Evolutionary conservation across 1,140 invertebrate genomes (phyloP).

Genomic region (Chironomus striatipennis): DNA sequence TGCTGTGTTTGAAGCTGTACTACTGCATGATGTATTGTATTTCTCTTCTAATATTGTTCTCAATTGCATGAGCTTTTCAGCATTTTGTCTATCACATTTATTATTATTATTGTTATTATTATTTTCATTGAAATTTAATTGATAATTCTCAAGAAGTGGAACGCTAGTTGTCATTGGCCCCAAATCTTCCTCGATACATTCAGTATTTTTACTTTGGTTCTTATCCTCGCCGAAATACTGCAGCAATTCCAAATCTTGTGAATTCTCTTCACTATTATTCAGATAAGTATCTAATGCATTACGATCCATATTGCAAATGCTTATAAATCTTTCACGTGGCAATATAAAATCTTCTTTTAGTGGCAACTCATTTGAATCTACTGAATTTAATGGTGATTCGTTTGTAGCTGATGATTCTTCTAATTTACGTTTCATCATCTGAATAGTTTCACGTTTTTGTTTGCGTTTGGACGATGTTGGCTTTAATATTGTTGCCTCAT

Average conservation of each 20-base stretch:
- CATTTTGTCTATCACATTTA: constrained; percentile 42
- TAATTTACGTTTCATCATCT: constrained; percentile 4
- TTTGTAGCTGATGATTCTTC: neutral
- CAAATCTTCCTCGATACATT: constrained; percentile 26
- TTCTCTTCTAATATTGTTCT: constrained; percentile 62
- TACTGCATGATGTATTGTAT: constrained; percentile 39
- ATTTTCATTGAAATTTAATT: constrained; percentile 27
- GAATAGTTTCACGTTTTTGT: neutral
- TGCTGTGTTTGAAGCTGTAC: neutral
- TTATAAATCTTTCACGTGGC: constrained; percentile 52
- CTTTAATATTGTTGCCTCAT: neutral
- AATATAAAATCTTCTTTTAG: constrained; percentile 35
- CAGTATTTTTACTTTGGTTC: neutral
- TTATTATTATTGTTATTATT: constrained; percentile 33
- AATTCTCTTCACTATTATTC: constrained; percentile 58
- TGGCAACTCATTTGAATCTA: constrained; percentile 27
- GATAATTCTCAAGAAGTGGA: constrained; percentile 21
- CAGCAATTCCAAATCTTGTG: constrained; percentile 67
- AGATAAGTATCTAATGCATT: constrained; percentile 71
- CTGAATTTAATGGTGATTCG: constrained; percentile 25
- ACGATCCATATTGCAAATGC: constrained; percentile 62
- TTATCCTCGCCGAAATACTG: constrained; percentile 55
- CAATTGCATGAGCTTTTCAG: constrained; percentile 59
- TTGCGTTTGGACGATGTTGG: neutral
- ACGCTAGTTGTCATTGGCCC: constrained; percentile 25